Percentiles rank a stretch among this genome's conserved stretches.
These are phyloP conservation scores for Coreoperca whiteheadi DNA, from an alignment of 2,113 vertebrate species.

Conservation along the genomic window DNA sequence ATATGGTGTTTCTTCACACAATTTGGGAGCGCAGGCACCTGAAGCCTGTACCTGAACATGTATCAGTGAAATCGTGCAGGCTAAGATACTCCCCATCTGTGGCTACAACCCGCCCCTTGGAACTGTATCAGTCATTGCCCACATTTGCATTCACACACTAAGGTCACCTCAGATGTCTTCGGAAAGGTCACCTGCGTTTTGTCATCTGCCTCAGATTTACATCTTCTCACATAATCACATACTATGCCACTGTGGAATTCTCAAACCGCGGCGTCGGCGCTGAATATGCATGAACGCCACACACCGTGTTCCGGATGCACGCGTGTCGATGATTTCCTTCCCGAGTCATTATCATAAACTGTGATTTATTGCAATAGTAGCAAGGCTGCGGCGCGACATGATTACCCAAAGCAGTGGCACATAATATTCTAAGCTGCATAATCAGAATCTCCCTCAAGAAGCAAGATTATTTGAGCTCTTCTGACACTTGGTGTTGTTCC, in stretches of 20 bases:
- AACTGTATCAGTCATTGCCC: constrained; percentile 38
- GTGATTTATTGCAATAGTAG: constrained; percentile 72
- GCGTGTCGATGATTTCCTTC: constrained; percentile 62
- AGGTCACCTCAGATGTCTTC: constrained; percentile 51
- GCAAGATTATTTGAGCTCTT: constrained; percentile 69
- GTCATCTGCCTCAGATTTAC: constrained; percentile 45
- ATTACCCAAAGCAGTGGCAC: constrained; percentile 70
- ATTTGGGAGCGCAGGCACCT: not conserved
- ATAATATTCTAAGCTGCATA: constrained; percentile 74
- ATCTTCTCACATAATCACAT: constrained; percentile 47
- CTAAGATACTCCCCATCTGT: not conserved
- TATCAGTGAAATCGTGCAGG: constrained; percentile 2
- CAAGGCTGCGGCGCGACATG: constrained; percentile 49
- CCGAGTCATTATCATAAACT: constrained; percentile 72
- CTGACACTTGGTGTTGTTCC: constrained; percentile 67
- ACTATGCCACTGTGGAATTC: constrained; percentile 9
- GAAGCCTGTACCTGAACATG: not conserved
- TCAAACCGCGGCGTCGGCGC: constrained; percentile 1
- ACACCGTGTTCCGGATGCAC: constrained; percentile 52
- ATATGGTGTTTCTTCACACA: not conserved
- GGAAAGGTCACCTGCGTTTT: constrained; percentile 62
- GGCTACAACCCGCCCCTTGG: constrained; percentile 19
- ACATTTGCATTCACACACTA: constrained; percentile 49
- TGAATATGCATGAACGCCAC: constrained; percentile 69
- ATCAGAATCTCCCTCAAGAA: constrained; percentile 69